phyloP scores from a whole-genome alignment of 2,888 invertebrate genomes.

The Xestia sexstrigata region DNA sequence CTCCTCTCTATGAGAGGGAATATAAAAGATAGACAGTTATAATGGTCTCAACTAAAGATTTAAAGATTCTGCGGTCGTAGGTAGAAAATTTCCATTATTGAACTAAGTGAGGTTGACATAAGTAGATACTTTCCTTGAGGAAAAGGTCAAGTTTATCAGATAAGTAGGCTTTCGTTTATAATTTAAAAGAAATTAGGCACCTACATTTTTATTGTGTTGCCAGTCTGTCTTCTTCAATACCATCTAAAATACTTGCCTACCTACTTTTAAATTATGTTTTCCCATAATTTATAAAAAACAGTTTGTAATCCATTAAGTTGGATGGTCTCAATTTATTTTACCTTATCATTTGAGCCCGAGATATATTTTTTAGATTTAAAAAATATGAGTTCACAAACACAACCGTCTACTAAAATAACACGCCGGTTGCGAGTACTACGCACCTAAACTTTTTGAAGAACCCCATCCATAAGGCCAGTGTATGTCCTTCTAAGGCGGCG shows the following conservation, averaged over 20 bases:
- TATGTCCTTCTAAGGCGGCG: too few relatives aligned
- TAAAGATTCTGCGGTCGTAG: background rate
- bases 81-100: background rate
- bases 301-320: background rate
- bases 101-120: conserved; percentile 7
- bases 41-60: background rate
- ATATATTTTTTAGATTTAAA: background rate
- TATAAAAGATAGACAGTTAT: too few relatives aligned
- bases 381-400: background rate
- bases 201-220: background rate
- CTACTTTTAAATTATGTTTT: background rate
- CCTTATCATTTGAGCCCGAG: background rate
- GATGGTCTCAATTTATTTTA: background rate
- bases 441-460: too few relatives aligned
- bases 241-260: background rate
- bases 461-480: too few relatives aligned
- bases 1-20: too few relatives aligned
- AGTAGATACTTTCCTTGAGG: background rate
- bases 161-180: background rate
- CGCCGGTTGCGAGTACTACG: too few relatives aligned
- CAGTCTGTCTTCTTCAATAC: background rate
- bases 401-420: background rate
- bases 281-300: background rate
- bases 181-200: background rate
- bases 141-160: background rate